phyloP scores from a whole-genome alignment of 1,140 invertebrate species.

The Drosophila tsacasi region DNA sequence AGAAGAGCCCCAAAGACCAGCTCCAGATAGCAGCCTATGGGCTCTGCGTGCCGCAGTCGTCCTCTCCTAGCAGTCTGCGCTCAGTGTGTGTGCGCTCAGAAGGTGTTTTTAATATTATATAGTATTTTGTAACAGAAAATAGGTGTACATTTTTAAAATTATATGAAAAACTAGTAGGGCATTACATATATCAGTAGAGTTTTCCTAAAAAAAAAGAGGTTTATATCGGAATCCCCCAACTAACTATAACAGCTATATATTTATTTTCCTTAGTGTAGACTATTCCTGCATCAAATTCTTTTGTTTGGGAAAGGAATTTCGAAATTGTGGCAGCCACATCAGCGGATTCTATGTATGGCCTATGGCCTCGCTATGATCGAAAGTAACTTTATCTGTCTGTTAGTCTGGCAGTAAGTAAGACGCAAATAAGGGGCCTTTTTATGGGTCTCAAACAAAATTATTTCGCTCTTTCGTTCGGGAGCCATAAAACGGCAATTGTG shows the following conservation, averaged over 20 bases:
- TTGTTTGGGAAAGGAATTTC: constrained; percentile 64
- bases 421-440: constrained; percentile 25
- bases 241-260: too few species aligned
- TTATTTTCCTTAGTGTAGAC: constrained; percentile 13
- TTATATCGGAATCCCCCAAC: too few species aligned
- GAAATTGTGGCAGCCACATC: constrained; percentile 32
- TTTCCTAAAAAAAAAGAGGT: not conserved
- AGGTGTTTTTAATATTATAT: not conserved
- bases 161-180: too few species aligned
- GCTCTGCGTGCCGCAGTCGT: constrained; percentile 39
- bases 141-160: not conserved
- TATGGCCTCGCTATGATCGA: constrained; percentile 52
- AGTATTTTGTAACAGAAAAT: not conserved
- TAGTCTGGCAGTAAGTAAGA: not conserved
- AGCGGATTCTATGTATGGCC: constrained; percentile 70
- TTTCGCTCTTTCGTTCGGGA: constrained; percentile 23
- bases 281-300: constrained; percentile 44
- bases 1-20: constrained; percentile 26
- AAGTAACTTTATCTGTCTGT: constrained; percentile 21
- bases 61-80: constrained; percentile 3
- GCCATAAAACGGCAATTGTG: constrained; percentile 54
- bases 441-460: constrained; percentile 53
- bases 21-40: constrained; percentile 30
- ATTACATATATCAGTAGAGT: not conserved
- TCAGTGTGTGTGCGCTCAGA: constrained; percentile 24